Evolutionary conservation across 2,888 invertebrate species (phyloP).

Genomic region (Carpatolechia fugitivella): DNA sequence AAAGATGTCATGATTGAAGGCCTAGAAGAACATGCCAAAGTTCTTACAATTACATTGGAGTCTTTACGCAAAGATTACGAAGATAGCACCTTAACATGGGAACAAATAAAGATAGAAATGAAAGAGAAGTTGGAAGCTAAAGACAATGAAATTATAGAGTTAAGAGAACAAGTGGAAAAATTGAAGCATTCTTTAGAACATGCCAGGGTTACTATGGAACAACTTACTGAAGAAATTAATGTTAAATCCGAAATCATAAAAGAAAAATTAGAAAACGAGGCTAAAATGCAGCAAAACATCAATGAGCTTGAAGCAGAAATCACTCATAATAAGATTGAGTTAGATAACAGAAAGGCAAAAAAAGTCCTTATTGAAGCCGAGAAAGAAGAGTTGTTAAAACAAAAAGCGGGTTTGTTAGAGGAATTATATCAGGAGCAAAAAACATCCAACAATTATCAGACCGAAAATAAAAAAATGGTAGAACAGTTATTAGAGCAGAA

Average conservation of each 20-base stretch:
- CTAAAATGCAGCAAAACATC: conserved; percentile 5
- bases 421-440: conserved; percentile 18
- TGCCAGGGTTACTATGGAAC: conserved; percentile 23
- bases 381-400: conserved; percentile 26
- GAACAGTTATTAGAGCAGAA: conserved; percentile 34
- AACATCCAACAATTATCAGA: conserved; percentile 15
- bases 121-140: conserved; percentile 33
- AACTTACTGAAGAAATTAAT: background rate
- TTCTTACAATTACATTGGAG: conserved; percentile 31
- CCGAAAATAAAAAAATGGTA: conserved; percentile 2
- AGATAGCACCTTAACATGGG: conserved; percentile 35
- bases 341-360: conserved; percentile 25
- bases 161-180: conserved; percentile 24
- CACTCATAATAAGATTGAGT: conserved; percentile 16
- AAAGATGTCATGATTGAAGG: conserved; percentile 44
- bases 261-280: conserved; percentile 1
- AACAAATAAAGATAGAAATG: conserved; percentile 37
- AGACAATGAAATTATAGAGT: conserved; percentile 31
- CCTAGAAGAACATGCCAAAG: conserved; percentile 40
- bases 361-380: conserved; percentile 29
- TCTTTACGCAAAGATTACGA: conserved; percentile 38
- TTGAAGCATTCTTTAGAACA: conserved; percentile 17
- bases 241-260: background rate
- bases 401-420: conserved; percentile 23
- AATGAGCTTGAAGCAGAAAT: conserved; percentile 1